Evolutionary conservation across 2,888 invertebrate species (phyloP), one percentile per base, ranked within the genome.

Genomic region (Heliconius cydno): DNA sequence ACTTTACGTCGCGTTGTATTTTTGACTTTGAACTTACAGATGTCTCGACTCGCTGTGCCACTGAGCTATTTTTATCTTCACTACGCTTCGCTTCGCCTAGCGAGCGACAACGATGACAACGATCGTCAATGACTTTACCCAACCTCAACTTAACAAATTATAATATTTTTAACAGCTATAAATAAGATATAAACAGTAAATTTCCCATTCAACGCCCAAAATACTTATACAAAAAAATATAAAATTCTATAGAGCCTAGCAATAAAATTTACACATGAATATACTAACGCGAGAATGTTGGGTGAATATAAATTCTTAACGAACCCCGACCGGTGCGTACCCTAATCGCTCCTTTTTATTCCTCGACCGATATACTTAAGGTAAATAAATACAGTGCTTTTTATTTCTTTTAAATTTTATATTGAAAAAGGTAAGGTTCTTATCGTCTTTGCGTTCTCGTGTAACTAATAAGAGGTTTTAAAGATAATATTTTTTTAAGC

Each of bases 291-390:
- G 60, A 41, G 68, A 82, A 80, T 88, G 90, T 91, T 90, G 92
- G 92, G 90, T 90, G 92, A 92, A 91, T 91, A 89, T 92, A 90
- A 92, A 93, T 93, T 88, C 85, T 88, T 92, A 90, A 92, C 90
- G 90, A 90, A 87, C 83, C 85, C 84, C 83, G 84, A 73, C 19
- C 19, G 52, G 52, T 79, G 87, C 86, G 86, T 86, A 86, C 88
- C 87, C 78, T 77, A 77, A 81, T 78, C 81, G 82, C 76, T 81
- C 74, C 81, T 79, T 80, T 81, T 80, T 76, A 81, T 80, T 79
- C 63, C 78, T 74, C 76, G 72, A 80, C 80, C 82, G 75, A 80
- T 79, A 79, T 78, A 80, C 82, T 82, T 82, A 79, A 77, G 82
- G 79, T 75, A 63, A 63, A 79, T 79, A 80, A 78, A 78, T 76